Conservation (phyloP, 2,888 invertebrate species). For the Megaustenia siamemsis region DNA sequence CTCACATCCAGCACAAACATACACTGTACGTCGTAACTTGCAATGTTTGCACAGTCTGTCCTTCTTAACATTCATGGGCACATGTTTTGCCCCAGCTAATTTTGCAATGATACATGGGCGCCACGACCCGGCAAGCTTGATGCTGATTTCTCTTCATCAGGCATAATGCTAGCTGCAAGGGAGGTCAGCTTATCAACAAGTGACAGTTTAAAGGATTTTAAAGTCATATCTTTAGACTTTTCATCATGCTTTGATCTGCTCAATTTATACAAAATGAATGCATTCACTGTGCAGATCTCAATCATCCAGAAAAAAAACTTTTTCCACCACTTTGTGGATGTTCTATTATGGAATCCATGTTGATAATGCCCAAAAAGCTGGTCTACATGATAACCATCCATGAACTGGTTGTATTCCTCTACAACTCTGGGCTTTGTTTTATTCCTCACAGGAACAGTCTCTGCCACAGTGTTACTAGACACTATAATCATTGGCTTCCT, state of each 20-base stretch:
- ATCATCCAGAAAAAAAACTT: background rate
- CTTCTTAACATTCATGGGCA: too few species aligned
- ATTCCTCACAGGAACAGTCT: background rate
- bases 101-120: too few species aligned
- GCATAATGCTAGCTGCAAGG: too few species aligned
- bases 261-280: background rate
- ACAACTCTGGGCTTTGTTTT: background rate
- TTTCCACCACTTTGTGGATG: background rate
- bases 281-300: background rate
- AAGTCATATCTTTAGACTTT: background rate
- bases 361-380: background rate
- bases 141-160: too few species aligned
- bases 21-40: too few species aligned
- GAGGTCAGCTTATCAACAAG: too few species aligned
- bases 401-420: background rate
- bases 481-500: background rate
- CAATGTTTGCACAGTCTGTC: too few species aligned
- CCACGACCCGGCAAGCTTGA: too few species aligned
- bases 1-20: too few species aligned
- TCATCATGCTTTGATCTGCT: too few species aligned
- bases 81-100: too few species aligned
- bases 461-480: background rate
- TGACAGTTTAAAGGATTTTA: background rate
- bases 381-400: background rate
- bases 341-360: background rate